Evolutionary conservation across 2,888 invertebrate species (phyloP).

Genomic region (Xylota sylvarum): DNA sequence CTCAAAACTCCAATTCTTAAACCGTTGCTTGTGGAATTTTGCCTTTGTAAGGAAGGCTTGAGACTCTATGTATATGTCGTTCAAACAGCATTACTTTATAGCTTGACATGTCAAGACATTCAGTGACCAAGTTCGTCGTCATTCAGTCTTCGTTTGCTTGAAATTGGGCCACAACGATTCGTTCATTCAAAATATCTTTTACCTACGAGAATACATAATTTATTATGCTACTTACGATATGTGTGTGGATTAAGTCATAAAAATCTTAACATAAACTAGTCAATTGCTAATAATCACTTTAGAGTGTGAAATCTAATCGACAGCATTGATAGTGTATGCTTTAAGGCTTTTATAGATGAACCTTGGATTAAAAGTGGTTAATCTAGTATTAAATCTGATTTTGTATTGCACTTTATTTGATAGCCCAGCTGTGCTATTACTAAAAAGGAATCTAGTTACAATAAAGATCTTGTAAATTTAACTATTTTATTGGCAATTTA

Average conservation of each 20-base stretch:
- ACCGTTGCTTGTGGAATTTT: too few relatives aligned
- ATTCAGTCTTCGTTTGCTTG: too few relatives aligned
- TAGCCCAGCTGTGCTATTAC: neutral
- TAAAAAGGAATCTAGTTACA: neutral
- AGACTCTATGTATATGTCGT: too few relatives aligned
- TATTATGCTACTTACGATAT: neutral
- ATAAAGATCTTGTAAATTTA: neutral
- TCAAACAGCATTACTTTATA: too few relatives aligned
- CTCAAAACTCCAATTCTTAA: too few relatives aligned
- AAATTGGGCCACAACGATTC: neutral
- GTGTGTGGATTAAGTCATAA: neutral
- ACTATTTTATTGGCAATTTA: neutral
- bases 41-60: too few relatives aligned
- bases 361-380: neutral
- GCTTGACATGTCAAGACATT: too few relatives aligned
- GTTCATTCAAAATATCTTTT: neutral
- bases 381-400: neutral
- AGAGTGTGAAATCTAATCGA: slow-evolving; percentile 8
- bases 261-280: neutral
- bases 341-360: neutral
- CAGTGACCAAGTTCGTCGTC: too few relatives aligned
- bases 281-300: neutral
- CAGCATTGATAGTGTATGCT: neutral
- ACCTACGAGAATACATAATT: neutral
- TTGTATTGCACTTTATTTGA: neutral